Evolutionary conservation across 2,888 invertebrate genomes (phyloP).

Genomic region (Amphipoea oculea): DNA sequence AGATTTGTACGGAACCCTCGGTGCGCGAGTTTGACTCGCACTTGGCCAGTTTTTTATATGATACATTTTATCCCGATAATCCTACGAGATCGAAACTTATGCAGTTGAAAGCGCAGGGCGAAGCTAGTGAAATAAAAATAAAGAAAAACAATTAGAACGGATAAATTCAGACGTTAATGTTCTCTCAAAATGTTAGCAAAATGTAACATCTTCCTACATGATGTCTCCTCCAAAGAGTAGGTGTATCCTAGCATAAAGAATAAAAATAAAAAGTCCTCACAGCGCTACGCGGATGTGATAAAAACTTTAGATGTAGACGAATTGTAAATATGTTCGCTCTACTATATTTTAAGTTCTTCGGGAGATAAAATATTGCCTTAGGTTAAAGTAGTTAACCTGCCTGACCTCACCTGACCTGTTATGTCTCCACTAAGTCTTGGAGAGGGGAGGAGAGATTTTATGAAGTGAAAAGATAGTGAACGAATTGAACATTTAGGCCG

Average conservation of each 20-base stretch:
- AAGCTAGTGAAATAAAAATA: not conserved
- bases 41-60: no score
- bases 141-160: not conserved
- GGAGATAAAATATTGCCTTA: constrained; percentile 7
- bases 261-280: constrained; percentile 26
- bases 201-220: constrained; percentile 1
- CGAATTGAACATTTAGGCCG: not conserved
- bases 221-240: not conserved
- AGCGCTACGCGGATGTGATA: constrained; percentile 28
- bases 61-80: not conserved
- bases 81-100: not conserved
- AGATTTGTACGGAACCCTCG: no score
- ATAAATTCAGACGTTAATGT: constrained; percentile 14
- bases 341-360: constrained; percentile 28
- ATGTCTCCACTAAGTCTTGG: not conserved
- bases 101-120: no score
- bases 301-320: constrained; percentile 58
- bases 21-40: no score
- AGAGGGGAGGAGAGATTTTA: not conserved
- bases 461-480: constrained; percentile 1
- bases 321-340: constrained; percentile 59
- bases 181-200: constrained; percentile 22
- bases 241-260: constrained; percentile 20
- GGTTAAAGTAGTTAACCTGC: constrained; percentile 2
- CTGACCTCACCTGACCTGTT: constrained; percentile 22